Conservation (phyloP, 2,797 vertebrate genomes). For the Lacerta bilineata region DNA sequence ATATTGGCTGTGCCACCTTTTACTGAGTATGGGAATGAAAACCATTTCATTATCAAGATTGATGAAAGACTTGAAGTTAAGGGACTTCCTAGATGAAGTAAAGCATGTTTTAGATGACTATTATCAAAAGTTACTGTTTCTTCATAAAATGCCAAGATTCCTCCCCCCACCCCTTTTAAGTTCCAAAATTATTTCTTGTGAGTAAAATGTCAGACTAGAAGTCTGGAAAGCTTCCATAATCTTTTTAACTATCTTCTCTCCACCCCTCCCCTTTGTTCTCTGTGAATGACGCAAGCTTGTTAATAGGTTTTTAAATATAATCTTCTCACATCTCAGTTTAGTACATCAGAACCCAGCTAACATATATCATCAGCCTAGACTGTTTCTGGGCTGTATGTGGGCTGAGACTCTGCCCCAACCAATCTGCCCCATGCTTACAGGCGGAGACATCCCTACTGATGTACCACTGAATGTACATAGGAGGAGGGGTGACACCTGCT, state of each 20-base stretch:
- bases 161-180: background rate
- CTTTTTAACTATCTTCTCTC: background rate
- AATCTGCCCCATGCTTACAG: background rate
- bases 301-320: background rate
- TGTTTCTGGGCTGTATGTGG: background rate
- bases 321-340: background rate
- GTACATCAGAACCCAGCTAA: background rate
- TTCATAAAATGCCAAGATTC: conserved; percentile 22
- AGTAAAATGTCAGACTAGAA: conserved; percentile 11
- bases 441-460: background rate
- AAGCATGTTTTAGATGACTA: conserved; percentile 28
- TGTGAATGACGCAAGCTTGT: background rate
- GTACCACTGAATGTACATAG: background rate
- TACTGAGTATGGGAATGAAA: conserved; percentile 24
- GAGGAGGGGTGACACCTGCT: background rate
- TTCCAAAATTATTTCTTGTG: conserved; percentile 12
- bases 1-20: conserved; percentile 8
- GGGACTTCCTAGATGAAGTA: conserved; percentile 27
- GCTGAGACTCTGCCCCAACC: too few relatives aligned
- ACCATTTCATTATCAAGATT: conserved; percentile 22
- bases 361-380: background rate
- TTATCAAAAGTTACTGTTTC: conserved; percentile 33
- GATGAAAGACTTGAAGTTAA: conserved; percentile 37
- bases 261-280: background rate
- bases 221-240: conserved; percentile 14